phyloP scores from a whole-genome alignment of 2,888 invertebrate species.

The Dicyrtoma fusca region DNA sequence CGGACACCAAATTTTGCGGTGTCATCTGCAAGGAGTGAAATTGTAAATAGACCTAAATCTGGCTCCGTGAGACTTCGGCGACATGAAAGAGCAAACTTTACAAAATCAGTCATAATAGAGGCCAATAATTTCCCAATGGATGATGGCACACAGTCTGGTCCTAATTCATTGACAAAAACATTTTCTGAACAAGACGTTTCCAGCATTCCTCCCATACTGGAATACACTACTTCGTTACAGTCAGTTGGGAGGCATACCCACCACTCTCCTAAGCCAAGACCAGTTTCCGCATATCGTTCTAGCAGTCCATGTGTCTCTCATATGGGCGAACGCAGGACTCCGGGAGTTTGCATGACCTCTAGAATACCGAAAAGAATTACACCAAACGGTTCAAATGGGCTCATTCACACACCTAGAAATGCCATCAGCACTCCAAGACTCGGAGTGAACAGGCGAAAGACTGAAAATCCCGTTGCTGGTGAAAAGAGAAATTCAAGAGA shows the following conservation, averaged over 20 bases:
- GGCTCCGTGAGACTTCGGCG: slow-evolving; percentile 35
- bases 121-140: slow-evolving; percentile 31
- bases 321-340: slow-evolving; percentile 2
- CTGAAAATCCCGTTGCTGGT: slow-evolving; percentile 24
- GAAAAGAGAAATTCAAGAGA: slow-evolving; percentile 34
- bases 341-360: slow-evolving; percentile 30
- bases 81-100: slow-evolving; percentile 43
- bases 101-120: slow-evolving; percentile 53
- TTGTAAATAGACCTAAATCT: slow-evolving; percentile 31
- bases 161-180: slow-evolving; percentile 51
- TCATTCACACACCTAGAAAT: background rate
- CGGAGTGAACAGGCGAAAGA: slow-evolving; percentile 28
- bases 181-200: slow-evolving; percentile 56
- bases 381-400: slow-evolving; percentile 1
- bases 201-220: slow-evolving; percentile 39
- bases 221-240: slow-evolving; percentile 30
- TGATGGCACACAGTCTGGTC: slow-evolving; percentile 24
- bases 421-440: slow-evolving; percentile 8
- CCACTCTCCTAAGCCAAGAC: slow-evolving; percentile 30
- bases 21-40: slow-evolving; percentile 16
- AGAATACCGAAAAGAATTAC: slow-evolving; percentile 51
- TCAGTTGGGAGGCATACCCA: slow-evolving; percentile 2
- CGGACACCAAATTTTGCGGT: background rate
- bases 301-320: slow-evolving; percentile 24
- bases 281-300: slow-evolving; percentile 34